phyloP scores from a whole-genome alignment of 2,888 invertebrate species.

The Drosophila austrosaltans region DNA sequence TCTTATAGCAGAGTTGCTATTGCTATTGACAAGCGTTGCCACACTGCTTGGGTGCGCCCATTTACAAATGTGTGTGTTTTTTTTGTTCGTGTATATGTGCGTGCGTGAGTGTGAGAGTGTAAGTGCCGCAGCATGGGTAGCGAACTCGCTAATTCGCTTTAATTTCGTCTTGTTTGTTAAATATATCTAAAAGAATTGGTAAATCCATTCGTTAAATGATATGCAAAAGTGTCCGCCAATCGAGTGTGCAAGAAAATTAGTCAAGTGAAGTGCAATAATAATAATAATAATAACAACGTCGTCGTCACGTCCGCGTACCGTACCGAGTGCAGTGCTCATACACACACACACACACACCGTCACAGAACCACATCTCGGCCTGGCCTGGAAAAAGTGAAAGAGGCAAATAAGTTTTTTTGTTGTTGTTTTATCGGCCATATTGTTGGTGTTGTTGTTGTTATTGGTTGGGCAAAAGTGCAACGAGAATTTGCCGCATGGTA shows the following conservation, averaged over 20 bases:
- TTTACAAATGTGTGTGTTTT: conserved; percentile 38
- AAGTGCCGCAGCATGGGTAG: conserved; percentile 74
- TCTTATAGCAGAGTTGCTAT: not conserved
- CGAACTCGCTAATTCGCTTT: conserved; percentile 48
- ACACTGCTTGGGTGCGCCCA: conserved; percentile 38
- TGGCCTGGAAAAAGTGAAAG: conserved; percentile 53
- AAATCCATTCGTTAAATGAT: conserved; percentile 31
- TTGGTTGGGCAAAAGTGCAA: conserved; percentile 61
- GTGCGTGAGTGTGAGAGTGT: conserved; percentile 53
- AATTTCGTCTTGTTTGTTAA: conserved; percentile 56
- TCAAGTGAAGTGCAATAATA: conserved; percentile 61
- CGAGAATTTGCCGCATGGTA: conserved; percentile 25
- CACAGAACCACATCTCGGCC: conserved; percentile 22
- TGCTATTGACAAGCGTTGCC: conserved; percentile 41
- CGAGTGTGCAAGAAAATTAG: conserved; percentile 31
- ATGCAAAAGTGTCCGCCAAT: conserved; percentile 19
- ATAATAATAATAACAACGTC: conserved; percentile 21
- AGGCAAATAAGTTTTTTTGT: conserved; percentile 36
- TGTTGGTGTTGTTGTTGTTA: conserved; percentile 59
- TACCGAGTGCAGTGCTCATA: conserved; percentile 32
- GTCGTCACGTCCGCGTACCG: conserved; percentile 26
- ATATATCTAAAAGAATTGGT: conserved; percentile 43
- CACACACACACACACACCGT: not conserved
- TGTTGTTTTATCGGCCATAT: conserved; percentile 64
- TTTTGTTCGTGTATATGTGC: conserved; percentile 33